Evolutionary conservation across 2,113 vertebrate genomes (phyloP).

Genomic region (Tragelaphus strepsiceros): DNA sequence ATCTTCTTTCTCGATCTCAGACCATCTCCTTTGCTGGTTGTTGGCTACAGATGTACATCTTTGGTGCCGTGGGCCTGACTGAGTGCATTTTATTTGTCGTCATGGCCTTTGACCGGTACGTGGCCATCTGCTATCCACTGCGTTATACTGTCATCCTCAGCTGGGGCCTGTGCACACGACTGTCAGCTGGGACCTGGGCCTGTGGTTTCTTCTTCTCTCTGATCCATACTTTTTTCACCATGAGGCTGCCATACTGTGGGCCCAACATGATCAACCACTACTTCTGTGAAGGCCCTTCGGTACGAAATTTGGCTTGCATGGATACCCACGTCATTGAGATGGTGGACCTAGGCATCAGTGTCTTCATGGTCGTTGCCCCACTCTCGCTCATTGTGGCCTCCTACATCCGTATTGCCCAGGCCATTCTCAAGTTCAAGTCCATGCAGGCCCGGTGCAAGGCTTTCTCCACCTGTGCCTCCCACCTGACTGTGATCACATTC

Average conservation of each 20-base stretch:
- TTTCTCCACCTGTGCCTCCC: constrained; percentile 55
- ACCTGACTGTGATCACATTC: constrained; percentile 46
- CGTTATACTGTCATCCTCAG: constrained; percentile 53
- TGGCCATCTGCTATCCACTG: constrained; percentile 66
- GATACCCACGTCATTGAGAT: constrained; percentile 29
- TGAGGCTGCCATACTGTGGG: constrained; percentile 57
- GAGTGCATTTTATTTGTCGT: constrained; percentile 40
- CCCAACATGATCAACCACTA: constrained; percentile 54
- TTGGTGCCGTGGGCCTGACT: not conserved
- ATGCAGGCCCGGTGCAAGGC: not conserved
- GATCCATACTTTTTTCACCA: constrained; percentile 39
- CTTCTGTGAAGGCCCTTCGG: constrained; percentile 51
- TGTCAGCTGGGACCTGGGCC: not conserved
- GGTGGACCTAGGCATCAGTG: constrained; percentile 2
- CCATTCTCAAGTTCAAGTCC: constrained; percentile 44
- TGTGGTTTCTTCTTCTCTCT: constrained; percentile 40
- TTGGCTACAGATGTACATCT: constrained; percentile 52
- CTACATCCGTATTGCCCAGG: not conserved
- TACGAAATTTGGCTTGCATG: constrained; percentile 50
- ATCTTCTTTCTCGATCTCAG: constrained; percentile 34
- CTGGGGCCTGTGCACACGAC: not conserved
- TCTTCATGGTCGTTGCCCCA: not conserved
- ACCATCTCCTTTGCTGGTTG: constrained; percentile 57
- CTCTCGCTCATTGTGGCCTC: constrained; percentile 43
- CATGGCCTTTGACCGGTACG: constrained; percentile 65